phyloP scores from a whole-genome alignment of 2,113 vertebrate genomes.

The Corvus cornix region DNA sequence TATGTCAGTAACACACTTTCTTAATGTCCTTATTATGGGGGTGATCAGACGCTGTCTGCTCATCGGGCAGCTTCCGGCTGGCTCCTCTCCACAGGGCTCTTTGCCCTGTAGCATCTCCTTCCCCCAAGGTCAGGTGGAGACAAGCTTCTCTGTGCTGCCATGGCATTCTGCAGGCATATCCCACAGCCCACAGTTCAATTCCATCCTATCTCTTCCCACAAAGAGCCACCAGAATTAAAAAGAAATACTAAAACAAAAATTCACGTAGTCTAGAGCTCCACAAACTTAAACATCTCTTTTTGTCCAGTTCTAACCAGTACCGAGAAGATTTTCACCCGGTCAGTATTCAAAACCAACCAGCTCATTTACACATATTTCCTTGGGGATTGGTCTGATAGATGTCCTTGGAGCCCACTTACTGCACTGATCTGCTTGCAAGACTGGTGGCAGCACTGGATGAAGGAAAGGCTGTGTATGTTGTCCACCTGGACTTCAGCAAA shows the following conservation, averaged over 20 bases:
- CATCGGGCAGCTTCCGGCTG: neutral
- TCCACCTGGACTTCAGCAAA: neutral
- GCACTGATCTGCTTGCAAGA: neutral
- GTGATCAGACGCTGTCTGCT: rapidly evolving
- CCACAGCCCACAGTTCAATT: neutral
- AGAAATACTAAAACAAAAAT: neutral
- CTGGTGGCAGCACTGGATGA: neutral
- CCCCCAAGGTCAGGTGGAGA: neutral
- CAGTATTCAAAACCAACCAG: neutral
- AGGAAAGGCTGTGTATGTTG: neutral
- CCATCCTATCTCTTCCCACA: neutral
- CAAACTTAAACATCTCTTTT: neutral
- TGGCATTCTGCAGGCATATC: neutral
- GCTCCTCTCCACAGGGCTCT: neutral
- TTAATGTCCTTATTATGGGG: neutral
- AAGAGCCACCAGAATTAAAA: neutral
- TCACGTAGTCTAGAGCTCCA: neutral
- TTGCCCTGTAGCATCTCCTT: neutral
- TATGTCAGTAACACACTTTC: neutral
- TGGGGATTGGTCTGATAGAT: neutral
- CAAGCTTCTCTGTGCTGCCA: neutral
- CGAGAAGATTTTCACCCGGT: neutral
- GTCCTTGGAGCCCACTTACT: neutral
- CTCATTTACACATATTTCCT: neutral
- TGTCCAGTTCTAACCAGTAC: neutral